phyloP scores from a whole-genome alignment of 2,797 vertebrate species.

The Microctenopoma lineatum region DNA sequence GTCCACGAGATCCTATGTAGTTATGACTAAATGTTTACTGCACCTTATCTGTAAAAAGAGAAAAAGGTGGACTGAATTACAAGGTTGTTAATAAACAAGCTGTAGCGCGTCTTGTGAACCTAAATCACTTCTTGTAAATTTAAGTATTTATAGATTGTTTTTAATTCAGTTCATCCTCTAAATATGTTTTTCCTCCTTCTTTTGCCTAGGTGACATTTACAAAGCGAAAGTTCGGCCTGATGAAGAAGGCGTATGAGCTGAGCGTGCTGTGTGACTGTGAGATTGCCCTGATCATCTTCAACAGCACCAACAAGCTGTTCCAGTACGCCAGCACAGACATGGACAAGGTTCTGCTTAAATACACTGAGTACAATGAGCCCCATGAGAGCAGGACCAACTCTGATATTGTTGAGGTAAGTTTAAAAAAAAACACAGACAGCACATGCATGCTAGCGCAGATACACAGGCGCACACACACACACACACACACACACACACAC shows the following conservation, averaged over 20 bases:
- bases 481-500: conserved; percentile 22
- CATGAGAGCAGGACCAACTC: conserved; percentile 98
- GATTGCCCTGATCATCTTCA: conserved; percentile 99
- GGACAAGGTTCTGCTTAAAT: conserved; percentile 98
- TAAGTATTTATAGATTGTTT: conserved; percentile 7
- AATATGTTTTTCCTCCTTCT: conserved; percentile 33
- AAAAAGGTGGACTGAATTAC: conserved; percentile 15
- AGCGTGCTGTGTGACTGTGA: conserved; percentile 98
- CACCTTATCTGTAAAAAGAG: conserved; percentile 14
- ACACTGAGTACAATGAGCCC: conserved; percentile 96
- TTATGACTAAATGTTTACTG: conserved; percentile 26
- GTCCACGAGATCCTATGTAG: neutral
- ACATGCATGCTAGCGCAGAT: conserved; percentile 21
- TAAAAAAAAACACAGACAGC: conserved; percentile 35
- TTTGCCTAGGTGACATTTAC: conserved; percentile 92
- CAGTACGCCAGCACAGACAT: conserved; percentile 98
- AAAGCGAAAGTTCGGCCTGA: conserved; percentile 96
- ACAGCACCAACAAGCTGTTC: conserved; percentile 98
- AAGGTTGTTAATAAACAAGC: neutral
- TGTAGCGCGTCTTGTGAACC: neutral
- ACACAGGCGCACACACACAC: neutral
- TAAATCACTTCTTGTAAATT: conserved; percentile 3
- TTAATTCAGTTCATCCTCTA: conserved; percentile 6
- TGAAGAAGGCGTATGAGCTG: conserved; percentile 98
- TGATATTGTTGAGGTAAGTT: conserved; percentile 95